Percentiles rank a stretch among this genome's conserved stretches.
These are phyloP conservation scores for Cyanoramphus novaezelandiae DNA, from an alignment of 2,113 vertebrate species.

Conservation along the genomic window DNA sequence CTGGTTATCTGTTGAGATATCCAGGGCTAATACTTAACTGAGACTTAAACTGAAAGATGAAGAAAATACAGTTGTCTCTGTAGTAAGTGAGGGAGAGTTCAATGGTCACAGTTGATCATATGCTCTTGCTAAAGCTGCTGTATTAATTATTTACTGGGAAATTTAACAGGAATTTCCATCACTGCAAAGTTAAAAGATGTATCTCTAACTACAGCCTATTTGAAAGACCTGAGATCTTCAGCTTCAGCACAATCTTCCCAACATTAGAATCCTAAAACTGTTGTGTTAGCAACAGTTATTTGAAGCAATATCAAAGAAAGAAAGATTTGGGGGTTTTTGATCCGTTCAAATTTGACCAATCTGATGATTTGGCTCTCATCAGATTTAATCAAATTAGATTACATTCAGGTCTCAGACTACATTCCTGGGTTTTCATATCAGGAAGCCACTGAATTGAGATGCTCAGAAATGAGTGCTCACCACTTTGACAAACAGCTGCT, in stretches of 20 bases:
- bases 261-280: background rate
- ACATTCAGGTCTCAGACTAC: no score
- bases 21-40: background rate
- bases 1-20: background rate
- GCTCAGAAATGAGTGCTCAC: background rate
- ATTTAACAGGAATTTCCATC: background rate
- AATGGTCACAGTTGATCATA: background rate
- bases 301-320: background rate
- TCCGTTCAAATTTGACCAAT: background rate
- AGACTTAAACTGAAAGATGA: background rate
- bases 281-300: background rate
- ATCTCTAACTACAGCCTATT: background rate
- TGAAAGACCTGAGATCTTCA: background rate
- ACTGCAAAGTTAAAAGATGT: background rate
- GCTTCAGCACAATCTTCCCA: background rate
- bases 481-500: background rate
- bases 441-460: background rate
- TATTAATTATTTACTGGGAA: background rate
- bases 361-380: background rate
- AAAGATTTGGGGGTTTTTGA: background rate
- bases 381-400: background rate
- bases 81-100: background rate
- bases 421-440: background rate
- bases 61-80: background rate
- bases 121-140: background rate